These are phyloP conservation scores for Drosophila atroscutellata DNA, from an alignment of 2,888 invertebrate species.

Conservation along the genomic window DNA sequence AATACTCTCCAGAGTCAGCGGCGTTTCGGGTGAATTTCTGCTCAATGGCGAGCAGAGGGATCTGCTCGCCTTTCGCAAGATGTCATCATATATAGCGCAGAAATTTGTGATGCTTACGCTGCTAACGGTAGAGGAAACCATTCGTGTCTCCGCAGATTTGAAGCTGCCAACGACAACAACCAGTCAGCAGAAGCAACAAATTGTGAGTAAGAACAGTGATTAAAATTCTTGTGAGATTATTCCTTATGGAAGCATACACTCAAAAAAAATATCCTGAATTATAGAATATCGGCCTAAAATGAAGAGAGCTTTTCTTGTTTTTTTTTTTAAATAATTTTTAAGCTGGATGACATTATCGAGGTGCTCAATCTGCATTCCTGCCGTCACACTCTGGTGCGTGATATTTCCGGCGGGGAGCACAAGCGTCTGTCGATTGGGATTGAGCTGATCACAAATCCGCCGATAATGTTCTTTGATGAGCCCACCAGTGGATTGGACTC, in stretches of 20 bases:
- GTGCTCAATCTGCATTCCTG: slow-evolving; percentile 89
- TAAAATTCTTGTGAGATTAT: not conserved
- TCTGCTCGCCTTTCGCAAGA: slow-evolving; percentile 87
- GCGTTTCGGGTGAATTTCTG: slow-evolving; percentile 88
- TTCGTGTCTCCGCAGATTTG: slow-evolving; percentile 93
- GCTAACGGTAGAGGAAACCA: slow-evolving; percentile 93
- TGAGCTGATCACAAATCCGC: slow-evolving; percentile 95
- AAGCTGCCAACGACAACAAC: slow-evolving; percentile 89
- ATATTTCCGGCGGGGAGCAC: slow-evolving; percentile 94
- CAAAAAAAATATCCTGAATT: not conserved
- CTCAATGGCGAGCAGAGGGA: slow-evolving; percentile 89
- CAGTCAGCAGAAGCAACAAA: slow-evolving; percentile 87
- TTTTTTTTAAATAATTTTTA: not conserved
- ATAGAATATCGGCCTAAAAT: not conserved
- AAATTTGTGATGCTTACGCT: slow-evolving; percentile 92
- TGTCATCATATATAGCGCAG: slow-evolving; percentile 93
- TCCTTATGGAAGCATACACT: not conserved
- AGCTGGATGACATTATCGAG: slow-evolving; percentile 92
- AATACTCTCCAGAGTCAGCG: slow-evolving; percentile 62
- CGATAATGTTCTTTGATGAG: slow-evolving; percentile 97
- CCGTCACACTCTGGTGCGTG: slow-evolving; percentile 88
- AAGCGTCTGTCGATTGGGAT: slow-evolving; percentile 95
- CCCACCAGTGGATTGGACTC: slow-evolving; percentile 95
- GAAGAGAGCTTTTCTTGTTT: not conserved
- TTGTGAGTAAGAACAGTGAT: slow-evolving; percentile 86